Evolutionary conservation across 2,888 invertebrate species (phyloP).

Genomic region (Ophion obscuratus): DNA sequence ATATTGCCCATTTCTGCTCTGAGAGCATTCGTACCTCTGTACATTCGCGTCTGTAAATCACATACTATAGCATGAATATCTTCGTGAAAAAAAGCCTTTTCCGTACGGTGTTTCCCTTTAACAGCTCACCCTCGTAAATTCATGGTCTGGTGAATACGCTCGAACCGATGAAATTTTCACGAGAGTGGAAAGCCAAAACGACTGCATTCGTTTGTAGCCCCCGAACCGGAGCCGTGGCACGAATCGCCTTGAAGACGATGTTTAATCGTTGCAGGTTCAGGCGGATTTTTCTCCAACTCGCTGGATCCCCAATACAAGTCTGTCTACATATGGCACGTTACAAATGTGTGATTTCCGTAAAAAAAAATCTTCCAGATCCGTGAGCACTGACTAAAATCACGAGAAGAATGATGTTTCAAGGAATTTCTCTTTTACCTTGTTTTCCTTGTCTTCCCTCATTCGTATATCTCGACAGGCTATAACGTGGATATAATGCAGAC

Average conservation of each 20-base stretch:
- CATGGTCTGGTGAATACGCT: conserved; percentile 40
- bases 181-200: conserved; percentile 22
- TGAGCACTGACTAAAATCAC: not conserved
- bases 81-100: conserved; percentile 31
- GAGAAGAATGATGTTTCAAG: not conserved
- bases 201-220: conserved; percentile 26
- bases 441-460: not conserved
- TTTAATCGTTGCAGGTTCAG: not conserved
- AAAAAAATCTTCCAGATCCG: not conserved
- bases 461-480: conserved; percentile 17
- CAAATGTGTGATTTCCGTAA: not conserved
- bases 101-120: conserved; percentile 13
- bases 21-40: not conserved
- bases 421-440: not conserved
- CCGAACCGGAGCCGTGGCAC: not conserved
- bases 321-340: not conserved
- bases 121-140: conserved; percentile 31
- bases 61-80: not conserved
- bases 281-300: not conserved
- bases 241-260: not conserved
- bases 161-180: conserved; percentile 26
- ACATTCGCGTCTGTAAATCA: not conserved
- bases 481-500: conserved; percentile 34
- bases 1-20: not conserved
- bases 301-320: not conserved